Percentiles rank a stretch among this genome's conserved stretches.
Conservation (phyloP, 2,113 vertebrate genomes). For the Beaufortia kweichowensis region DNA sequence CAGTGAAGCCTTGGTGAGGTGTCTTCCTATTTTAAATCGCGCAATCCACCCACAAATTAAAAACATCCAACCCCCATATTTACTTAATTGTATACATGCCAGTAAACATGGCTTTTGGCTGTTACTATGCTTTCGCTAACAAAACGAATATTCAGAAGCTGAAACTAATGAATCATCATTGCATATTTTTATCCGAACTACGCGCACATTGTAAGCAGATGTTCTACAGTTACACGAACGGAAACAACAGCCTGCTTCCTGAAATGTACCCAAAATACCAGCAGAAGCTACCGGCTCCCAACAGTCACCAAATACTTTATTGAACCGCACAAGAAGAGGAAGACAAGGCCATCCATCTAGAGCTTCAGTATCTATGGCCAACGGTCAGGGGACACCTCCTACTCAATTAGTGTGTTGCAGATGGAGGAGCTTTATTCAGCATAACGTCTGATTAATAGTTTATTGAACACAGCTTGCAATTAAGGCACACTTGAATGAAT, state of each 20-base stretch:
- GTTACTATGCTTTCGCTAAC: neutral
- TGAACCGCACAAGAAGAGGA: constrained; percentile 8
- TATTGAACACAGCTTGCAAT: constrained; percentile 51
- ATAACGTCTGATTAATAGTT: constrained; percentile 36
- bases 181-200: constrained; percentile 12
- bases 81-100: neutral
- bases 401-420: constrained; percentile 35
- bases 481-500: constrained; percentile 40
- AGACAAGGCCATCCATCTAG: constrained; percentile 32
- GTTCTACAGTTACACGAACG: constrained; percentile 8
- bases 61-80: neutral
- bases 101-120: constrained; percentile 5
- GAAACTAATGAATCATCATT: constrained; percentile 31
- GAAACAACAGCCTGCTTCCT: constrained; percentile 9
- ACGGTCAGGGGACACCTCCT: constrained; percentile 35
- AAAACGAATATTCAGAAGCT: neutral
- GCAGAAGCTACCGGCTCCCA: constrained; percentile 3
- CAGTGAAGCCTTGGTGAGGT: too few species aligned
- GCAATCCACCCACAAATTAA: neutral
- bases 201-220: constrained; percentile 9
- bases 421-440: constrained; percentile 31
- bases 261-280: neutral
- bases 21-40: neutral
- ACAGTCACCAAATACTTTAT: constrained; percentile 22
- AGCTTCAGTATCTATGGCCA: constrained; percentile 6